phyloP scores from a whole-genome alignment of 2,888 invertebrate species.

The Zeuzera pyrina region DNA sequence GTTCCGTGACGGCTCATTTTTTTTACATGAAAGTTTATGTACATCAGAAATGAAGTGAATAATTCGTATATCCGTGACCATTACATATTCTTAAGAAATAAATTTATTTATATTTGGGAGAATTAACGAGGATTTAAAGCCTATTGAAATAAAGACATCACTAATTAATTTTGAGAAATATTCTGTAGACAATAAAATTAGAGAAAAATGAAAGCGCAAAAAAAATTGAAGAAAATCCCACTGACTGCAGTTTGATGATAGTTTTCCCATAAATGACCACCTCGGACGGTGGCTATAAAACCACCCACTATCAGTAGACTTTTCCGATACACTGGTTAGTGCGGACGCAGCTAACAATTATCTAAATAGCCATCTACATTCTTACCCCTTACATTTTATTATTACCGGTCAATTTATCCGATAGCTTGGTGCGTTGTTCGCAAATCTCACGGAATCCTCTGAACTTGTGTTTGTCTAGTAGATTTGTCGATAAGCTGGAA shows the following conservation, averaged over 20 bases:
- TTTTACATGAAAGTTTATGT: no score
- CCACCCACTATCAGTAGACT: slow-evolving; percentile 47
- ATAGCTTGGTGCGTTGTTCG: slow-evolving; percentile 37
- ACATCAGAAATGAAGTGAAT: no score
- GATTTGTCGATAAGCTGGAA: slow-evolving; percentile 55
- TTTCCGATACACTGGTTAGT: slow-evolving; percentile 66
- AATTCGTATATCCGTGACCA: no score
- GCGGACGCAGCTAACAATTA: slow-evolving; percentile 68
- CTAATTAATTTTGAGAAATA: no score
- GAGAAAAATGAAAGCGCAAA: no score
- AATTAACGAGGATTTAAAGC: no score
- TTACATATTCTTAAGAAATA: no score
- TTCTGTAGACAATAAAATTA: no score
- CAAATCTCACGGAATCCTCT: slow-evolving; percentile 57
- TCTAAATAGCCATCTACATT: slow-evolving; percentile 75
- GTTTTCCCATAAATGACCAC: slow-evolving; percentile 68
- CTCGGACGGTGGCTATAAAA: slow-evolving; percentile 59
- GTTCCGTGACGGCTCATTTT: no score
- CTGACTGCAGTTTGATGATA: slow-evolving; percentile 56
- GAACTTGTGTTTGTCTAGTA: slow-evolving; percentile 55
- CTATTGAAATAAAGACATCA: no score
- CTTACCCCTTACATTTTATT: slow-evolving; percentile 74
- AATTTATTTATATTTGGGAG: no score
- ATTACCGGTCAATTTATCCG: slow-evolving; percentile 73
- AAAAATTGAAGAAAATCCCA: slow-evolving; percentile 47